Percentiles rank a stretch among this genome's conserved stretches.
Conservation (phyloP, 2,797 vertebrate species). For the Falco biarmicus region DNA sequence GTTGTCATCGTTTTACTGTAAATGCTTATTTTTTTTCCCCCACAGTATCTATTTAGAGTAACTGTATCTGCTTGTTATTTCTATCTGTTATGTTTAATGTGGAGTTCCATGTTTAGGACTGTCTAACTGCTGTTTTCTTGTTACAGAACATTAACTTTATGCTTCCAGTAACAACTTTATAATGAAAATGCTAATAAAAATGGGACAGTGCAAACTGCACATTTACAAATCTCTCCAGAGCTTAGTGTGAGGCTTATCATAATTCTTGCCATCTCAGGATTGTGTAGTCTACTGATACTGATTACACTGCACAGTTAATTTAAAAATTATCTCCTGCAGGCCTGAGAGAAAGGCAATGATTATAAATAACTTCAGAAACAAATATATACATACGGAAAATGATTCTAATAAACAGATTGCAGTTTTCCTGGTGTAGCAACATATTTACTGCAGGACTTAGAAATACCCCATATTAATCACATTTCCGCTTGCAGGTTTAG, state of each 20-base stretch:
- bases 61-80: slow-evolving; percentile 18
- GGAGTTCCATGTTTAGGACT: slow-evolving; percentile 12
- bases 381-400: not conserved
- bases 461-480: slow-evolving; percentile 38
- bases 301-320: slow-evolving; percentile 27
- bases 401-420: slow-evolving; percentile 5
- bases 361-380: slow-evolving; percentile 31
- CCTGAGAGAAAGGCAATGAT: slow-evolving; percentile 18
- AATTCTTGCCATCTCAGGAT: slow-evolving; percentile 40
- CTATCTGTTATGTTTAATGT: slow-evolving; percentile 36
- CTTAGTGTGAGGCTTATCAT: slow-evolving; percentile 23
- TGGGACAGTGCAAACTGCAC: not conserved
- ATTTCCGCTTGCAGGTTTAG: slow-evolving; percentile 38
- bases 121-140: slow-evolving; percentile 38
- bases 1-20: not conserved
- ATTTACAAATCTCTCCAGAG: slow-evolving; percentile 38
- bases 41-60: not conserved
- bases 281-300: slow-evolving; percentile 3
- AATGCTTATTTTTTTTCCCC: not conserved
- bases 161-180: slow-evolving; percentile 52
- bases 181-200: slow-evolving; percentile 65
- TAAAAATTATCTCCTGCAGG: slow-evolving; percentile 50
- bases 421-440: not conserved
- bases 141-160: slow-evolving; percentile 61
- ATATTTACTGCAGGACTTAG: not conserved